Evolutionary conservation across 92 coral and sea anemone genomes (phyloP), one percentile per base, ranked within the genome.

Genomic region (Metridium senile): DNA sequence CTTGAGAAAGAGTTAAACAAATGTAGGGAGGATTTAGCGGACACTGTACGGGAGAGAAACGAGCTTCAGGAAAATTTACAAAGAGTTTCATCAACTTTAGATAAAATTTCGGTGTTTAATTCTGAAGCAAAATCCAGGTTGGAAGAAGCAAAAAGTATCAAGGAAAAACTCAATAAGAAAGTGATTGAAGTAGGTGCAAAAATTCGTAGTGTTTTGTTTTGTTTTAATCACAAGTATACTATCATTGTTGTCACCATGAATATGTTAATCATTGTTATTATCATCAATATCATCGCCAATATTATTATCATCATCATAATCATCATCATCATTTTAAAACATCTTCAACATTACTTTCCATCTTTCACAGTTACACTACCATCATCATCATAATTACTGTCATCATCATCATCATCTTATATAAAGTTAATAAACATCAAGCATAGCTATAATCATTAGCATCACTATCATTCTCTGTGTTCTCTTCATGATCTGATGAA

Each of bases 141-240:
- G 58, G 90, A 89, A 29, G 98, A 94, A 76, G 65, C 86, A 33
- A 89, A 81, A 67, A 72, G 27, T 18, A 77, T 86, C 16, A 92
- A 86, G 76, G 91, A 94, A 70, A 94, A 92, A 80, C 70, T 89
- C 34, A 84, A 79, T 35, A 94, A 92, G 69, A 88, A 89, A 75
- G 79, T 84, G 17, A 89, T 81, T 66, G 98, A 94, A 83, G 98
- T 94, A 17, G 26, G 69, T 63, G 45, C 28, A 61, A 27, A 26
- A 7, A 27, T 23, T 54, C 13, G 13, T 26, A 27, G 22, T 61
- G 66, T 23, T 61, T 26, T 2, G 61, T 11, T 54, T 54, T 58
- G 6, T 10, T 1, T 58, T 25, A 21, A 21, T 58, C 25, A 21
- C 65, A 21, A 58, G 31, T 54, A 11, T 54, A 8, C 61, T 8